Evolutionary conservation across 2,797 vertebrate species (phyloP).

Genomic region (Sebastes hubbsi): DNA sequence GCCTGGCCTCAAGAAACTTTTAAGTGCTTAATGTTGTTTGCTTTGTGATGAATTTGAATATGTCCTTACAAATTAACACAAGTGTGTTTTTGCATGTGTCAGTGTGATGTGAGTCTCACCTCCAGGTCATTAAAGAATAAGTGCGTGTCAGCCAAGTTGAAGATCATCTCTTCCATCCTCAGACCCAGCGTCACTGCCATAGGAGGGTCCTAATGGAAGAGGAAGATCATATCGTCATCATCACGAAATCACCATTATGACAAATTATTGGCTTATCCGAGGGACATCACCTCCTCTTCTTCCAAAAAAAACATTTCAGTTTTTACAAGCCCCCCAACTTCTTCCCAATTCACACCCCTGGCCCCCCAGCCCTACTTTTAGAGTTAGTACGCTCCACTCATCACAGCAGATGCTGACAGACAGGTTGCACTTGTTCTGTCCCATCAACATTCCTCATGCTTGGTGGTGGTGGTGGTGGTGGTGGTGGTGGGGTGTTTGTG

Average conservation of each 20-base stretch:
- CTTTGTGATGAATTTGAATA: neutral
- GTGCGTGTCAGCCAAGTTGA: constrained; percentile 98
- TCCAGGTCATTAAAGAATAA: constrained; percentile 99
- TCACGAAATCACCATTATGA: neutral
- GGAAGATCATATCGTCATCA: constrained; percentile 3
- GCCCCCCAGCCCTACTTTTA: neutral
- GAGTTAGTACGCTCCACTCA: constrained; percentile 75
- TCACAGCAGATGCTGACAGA: constrained; percentile 83
- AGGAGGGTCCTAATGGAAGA: constrained; percentile 89
- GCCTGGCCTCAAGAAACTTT: neutral
- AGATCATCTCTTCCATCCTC: constrained; percentile 99
- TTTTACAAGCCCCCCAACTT: neutral
- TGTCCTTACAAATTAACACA: neutral
- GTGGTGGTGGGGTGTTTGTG: neutral
- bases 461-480: neutral
- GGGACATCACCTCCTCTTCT: neutral
- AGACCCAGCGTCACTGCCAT: constrained; percentile 97
- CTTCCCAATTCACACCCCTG: neutral
- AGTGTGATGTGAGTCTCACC: constrained; percentile 72
- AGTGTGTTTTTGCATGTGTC: neutral
- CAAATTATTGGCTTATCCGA: neutral
- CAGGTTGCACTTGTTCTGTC: constrained; percentile 84
- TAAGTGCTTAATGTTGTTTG: neutral
- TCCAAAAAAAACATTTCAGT: constrained; percentile 12
- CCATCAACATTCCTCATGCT: constrained; percentile 81